A percentile compares a stretch with the other conserved stretches of the same genome.
These are phyloP conservation scores for Andricus curvator DNA, from an alignment of 2,888 invertebrate genomes.

Conservation along the genomic window DNA sequence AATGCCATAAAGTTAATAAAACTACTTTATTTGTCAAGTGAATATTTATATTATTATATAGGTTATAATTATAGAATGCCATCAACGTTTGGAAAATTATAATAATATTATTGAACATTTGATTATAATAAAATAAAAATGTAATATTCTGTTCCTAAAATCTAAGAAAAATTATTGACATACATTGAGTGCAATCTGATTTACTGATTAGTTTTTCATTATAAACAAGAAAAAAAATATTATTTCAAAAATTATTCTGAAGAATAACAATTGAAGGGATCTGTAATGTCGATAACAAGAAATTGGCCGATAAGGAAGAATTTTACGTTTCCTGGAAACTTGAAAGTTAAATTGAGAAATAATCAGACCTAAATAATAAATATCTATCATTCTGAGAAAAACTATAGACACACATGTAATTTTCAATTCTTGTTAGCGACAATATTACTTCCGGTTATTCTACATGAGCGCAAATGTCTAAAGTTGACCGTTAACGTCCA, in stretches of 20 bases:
- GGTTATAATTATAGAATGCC: too few relatives aligned
- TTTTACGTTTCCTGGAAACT: background rate
- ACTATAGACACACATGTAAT: conserved; percentile 19
- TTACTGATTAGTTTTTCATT: too few relatives aligned
- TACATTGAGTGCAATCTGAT: too few relatives aligned
- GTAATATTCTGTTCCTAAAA: too few relatives aligned
- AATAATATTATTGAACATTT: too few relatives aligned
- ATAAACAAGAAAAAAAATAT: background rate
- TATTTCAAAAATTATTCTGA: background rate
- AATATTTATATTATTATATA: too few relatives aligned
- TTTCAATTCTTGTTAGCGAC: conserved; percentile 13
- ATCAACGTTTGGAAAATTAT: too few relatives aligned
- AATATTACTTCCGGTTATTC: conserved; percentile 7
- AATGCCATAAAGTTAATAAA: conserved; percentile 3
- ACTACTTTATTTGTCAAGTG: background rate
- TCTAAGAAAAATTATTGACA: too few relatives aligned
- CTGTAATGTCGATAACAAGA: conserved; percentile 1
- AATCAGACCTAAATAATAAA: background rate
- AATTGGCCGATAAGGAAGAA: background rate
- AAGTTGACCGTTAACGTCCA: conserved; percentile 5
- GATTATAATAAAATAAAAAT: too few relatives aligned
- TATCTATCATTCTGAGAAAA: background rate
- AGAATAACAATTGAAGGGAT: background rate
- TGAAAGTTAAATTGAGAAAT: too few relatives aligned
- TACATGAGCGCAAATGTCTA: background rate